These are phyloP conservation scores for Bradypus variegatus DNA, from an alignment of 2,797 vertebrate genomes.

Conservation along the genomic window DNA sequence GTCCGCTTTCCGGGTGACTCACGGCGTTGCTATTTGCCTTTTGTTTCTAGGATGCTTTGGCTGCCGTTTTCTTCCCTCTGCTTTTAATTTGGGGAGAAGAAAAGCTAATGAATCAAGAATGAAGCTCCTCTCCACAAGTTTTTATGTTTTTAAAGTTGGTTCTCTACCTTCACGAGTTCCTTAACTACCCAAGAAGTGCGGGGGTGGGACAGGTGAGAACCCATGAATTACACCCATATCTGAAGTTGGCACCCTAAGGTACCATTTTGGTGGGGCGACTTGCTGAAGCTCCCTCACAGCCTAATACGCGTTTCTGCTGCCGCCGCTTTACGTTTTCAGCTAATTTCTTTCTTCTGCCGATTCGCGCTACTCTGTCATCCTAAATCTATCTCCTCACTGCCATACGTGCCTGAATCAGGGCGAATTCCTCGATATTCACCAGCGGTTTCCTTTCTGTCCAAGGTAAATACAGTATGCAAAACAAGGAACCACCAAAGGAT, in stretches of 20 bases:
- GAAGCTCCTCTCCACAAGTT: neutral
- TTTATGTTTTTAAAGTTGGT: neutral
- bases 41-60: constrained; percentile 56
- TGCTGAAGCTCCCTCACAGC: neutral
- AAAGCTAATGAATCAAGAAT: constrained; percentile 39
- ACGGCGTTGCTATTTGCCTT: constrained; percentile 50
- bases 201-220: constrained; percentile 11
- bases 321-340: neutral
- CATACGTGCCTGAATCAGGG: neutral
- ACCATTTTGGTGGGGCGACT: neutral
- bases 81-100: constrained; percentile 55
- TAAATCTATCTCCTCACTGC: neutral
- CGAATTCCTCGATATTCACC: constrained; percentile 40
- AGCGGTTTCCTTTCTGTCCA: constrained; percentile 11
- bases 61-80: constrained; percentile 48
- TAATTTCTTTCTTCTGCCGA: neutral
- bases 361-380: neutral
- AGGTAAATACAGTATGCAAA: constrained; percentile 61
- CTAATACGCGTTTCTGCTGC: neutral
- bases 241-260: neutral
- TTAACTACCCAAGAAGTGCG: neutral
- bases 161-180: constrained; percentile 16
- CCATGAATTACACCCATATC: neutral
- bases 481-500: constrained; percentile 43
- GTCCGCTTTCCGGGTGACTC: constrained; percentile 50